Evolutionary conservation across 2,797 vertebrate genomes (phyloP), one percentile per base, ranked within the genome.

Genomic region (Falco concolor): DNA sequence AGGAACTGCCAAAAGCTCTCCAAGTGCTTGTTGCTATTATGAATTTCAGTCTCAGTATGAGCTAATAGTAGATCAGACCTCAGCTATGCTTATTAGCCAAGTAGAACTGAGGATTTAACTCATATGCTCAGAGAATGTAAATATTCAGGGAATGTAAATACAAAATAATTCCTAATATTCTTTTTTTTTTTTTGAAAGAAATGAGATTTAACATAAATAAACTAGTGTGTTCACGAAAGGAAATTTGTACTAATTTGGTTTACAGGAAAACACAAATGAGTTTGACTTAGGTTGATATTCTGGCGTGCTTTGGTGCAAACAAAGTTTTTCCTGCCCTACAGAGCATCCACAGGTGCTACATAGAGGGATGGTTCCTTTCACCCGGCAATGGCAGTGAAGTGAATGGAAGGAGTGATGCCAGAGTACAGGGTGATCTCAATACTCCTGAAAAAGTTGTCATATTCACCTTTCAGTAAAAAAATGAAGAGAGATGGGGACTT

Each of bases 311-410:
- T 54, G 16, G 12, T 24, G 24, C 12, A 74, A 70, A 47, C 7
- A 18, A 40, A 53, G 7, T n/a, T 27, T 27, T 52, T 92, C 17
- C 30, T 76, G 23, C 27, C 24, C 27, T 36, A 54, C 14, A 25
- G 5, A 52, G 13, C 13, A 74, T 9, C 40, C 25, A 49, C 6
- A 49, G 17, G 5, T 24, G 16, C 9, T 40, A 6, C 0, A 0
- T 2, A 32, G 11, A 28, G 20, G 44, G 15, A 36, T 34, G 36
- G 34, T 42, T 82, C 36, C 21, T 74, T 34, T 85, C 32, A 67
- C 15, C 42, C 3, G 13, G 18, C 49, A 67, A 10, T 16, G 15
- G 15, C 19, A 83, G 23, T 45, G n/a, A n/a, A n/a, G n/a, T n/a
- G n/a, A n/a, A 20, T 30, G 10, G 36, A 45, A 76, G 84, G 50